Evolutionary conservation across 2,797 vertebrate species (phyloP), one percentile per base, ranked within the genome.

Genomic region (Periparus ater): DNA sequence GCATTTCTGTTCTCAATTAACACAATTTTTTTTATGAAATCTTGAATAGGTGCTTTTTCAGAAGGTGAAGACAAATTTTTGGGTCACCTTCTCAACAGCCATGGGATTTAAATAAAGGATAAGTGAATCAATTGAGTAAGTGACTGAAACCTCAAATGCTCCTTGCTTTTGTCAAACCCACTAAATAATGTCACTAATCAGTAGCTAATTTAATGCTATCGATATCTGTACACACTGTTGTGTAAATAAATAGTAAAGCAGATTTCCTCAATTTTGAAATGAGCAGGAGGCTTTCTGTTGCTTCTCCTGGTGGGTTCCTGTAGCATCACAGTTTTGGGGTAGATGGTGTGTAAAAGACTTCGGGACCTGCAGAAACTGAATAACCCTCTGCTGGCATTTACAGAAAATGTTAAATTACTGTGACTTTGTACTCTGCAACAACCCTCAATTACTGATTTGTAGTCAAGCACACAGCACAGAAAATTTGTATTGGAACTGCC

Each of bases 331-430:
- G 13, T 79, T 71, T 93, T 72, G 62, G 65, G 38, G 34, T 91
- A 51, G 68, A 36, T 57, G 62, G 5, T 89, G 40, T 62, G 42
- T 32, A 38, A 85, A 86, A 95, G 70, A 73, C 79, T 66, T 72
- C 54, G 53, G 13, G 47, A 84, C 62, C 85, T 73, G 29, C 61
- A 94, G 82, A 91, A 94, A 82, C 38, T 36, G 82, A 95, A 87
- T 73, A 93, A 95, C 63, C 48, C 80, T 93, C 81, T 67, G 13
- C 58, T 97, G 96, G 93, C 91, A 97, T 97, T 97, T 97, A 95
- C 83, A 90, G 93, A 96, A 96, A 97, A 97, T 89, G 67, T 91
- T 95, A 94, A 91, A 97, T 96, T 91, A 78, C 85, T 70, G 17
- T 45, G 76, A 80, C 84, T 93, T 93, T 85, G 81, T 88, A 89